Percentiles rank a stretch among this genome's conserved stretches.
These are phyloP conservation scores for Coptodon rendalli DNA, from an alignment of 2,113 vertebrate species.

Conservation along the genomic window DNA sequence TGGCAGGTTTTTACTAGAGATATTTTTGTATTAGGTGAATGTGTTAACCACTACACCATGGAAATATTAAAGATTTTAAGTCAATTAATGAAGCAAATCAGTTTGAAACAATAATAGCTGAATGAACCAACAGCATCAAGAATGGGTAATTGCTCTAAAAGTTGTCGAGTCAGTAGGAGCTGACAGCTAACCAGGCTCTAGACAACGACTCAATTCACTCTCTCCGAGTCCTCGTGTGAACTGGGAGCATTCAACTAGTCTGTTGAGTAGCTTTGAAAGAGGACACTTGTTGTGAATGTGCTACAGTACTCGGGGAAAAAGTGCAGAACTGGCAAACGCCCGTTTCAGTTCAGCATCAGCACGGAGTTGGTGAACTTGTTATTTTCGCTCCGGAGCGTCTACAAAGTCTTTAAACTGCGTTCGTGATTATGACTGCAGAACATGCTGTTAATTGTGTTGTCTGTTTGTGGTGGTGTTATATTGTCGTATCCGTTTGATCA, in stretches of 20 bases:
- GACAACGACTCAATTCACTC: neutral
- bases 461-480: neutral
- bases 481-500: conserved; percentile 9
- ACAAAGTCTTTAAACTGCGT: neutral
- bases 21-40: neutral
- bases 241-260: neutral
- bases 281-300: conserved; percentile 1
- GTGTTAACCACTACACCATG: neutral
- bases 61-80: neutral
- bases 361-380: neutral
- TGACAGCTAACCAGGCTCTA: neutral
- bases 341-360: neutral
- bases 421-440: neutral
- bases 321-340: neutral
- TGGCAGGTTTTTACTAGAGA: neutral
- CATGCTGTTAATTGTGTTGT: neutral
- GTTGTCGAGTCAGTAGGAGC: neutral
- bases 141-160: neutral
- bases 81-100: neutral
- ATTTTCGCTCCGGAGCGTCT: neutral
- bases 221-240: neutral
- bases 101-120: neutral
- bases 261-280: neutral
- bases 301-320: neutral
- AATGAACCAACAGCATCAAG: neutral